Percentiles rank a stretch among this genome's conserved stretches.
Conservation (phyloP, 2,888 invertebrate genomes). For the Anoplius nigerrimus region DNA sequence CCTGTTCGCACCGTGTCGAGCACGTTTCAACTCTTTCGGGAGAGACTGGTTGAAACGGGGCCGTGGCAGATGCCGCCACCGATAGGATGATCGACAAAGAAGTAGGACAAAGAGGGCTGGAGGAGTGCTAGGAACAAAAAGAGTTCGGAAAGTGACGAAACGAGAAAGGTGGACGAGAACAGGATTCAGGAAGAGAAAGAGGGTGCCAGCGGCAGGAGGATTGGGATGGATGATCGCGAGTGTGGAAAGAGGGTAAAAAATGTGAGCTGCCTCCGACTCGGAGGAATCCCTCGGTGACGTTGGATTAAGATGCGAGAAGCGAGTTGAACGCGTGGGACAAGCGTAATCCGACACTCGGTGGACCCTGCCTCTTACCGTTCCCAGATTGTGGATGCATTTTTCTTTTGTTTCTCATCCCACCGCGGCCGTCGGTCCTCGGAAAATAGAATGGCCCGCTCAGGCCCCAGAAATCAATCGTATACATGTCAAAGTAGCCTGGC, state of each 20-base stretch:
- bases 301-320: constrained; percentile 46
- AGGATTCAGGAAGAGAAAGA: no score
- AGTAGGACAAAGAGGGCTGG: background rate
- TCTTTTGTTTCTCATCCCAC: constrained; percentile 7
- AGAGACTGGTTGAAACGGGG: no score
- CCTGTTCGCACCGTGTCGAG: no score
- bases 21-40: no score
- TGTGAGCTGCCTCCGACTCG: background rate
- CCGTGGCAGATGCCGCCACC: no score
- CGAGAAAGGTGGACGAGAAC: background rate
- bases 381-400: no score
- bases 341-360: constrained; percentile 43
- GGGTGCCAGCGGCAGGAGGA: background rate
- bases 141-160: background rate
- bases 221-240: background rate
- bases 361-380: background rate
- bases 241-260: background rate
- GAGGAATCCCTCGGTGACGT: no score
- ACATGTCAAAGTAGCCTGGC: no score
- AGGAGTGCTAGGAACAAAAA: background rate
- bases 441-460: no score
- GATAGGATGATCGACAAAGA: no score
- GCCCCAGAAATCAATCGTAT: no score
- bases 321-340: constrained; percentile 45
- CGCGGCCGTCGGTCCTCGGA: no score